Conservation (phyloP, 2,888 invertebrate genomes). For the Patella ulyssiponensis region DNA sequence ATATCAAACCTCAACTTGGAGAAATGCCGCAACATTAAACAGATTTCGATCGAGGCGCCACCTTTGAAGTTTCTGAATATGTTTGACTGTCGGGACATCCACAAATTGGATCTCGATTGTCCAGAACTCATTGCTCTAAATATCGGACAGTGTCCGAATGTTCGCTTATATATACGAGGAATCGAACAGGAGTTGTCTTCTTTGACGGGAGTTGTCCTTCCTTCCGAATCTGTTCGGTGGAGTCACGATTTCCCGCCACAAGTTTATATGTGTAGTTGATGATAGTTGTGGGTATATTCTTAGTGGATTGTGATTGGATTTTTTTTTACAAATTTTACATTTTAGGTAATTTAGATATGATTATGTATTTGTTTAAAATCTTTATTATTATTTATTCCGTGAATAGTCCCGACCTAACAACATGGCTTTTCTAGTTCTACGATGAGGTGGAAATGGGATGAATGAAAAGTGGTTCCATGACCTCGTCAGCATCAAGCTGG, state of each 20-base stretch:
- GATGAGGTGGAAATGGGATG: too few relatives aligned
- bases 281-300: not conserved
- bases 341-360: too few relatives aligned
- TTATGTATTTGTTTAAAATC: too few relatives aligned
- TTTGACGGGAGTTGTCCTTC: slow-evolving; percentile 44
- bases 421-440: too few relatives aligned
- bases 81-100: slow-evolving; percentile 55
- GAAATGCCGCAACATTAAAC: slow-evolving; percentile 51
- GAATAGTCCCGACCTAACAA: too few relatives aligned
- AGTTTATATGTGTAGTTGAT: slow-evolving; percentile 45
- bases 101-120: slow-evolving; percentile 50
- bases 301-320: too few relatives aligned
- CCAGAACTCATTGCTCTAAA: slow-evolving; percentile 56
- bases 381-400: too few relatives aligned
- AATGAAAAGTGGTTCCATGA: too few relatives aligned
- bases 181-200: slow-evolving; percentile 47
- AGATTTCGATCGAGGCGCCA: slow-evolving; percentile 45
- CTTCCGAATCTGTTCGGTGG: slow-evolving; percentile 51
- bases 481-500: too few relatives aligned
- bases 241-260: slow-evolving; percentile 57
- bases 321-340: too few relatives aligned
- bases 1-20: slow-evolving; percentile 59
- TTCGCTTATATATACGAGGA: slow-evolving; percentile 47
- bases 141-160: slow-evolving; percentile 57
- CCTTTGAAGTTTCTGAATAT: slow-evolving; percentile 57